Evolutionary conservation across 2,888 invertebrate species (phyloP).

Genomic region (Corythucha ciliata): DNA sequence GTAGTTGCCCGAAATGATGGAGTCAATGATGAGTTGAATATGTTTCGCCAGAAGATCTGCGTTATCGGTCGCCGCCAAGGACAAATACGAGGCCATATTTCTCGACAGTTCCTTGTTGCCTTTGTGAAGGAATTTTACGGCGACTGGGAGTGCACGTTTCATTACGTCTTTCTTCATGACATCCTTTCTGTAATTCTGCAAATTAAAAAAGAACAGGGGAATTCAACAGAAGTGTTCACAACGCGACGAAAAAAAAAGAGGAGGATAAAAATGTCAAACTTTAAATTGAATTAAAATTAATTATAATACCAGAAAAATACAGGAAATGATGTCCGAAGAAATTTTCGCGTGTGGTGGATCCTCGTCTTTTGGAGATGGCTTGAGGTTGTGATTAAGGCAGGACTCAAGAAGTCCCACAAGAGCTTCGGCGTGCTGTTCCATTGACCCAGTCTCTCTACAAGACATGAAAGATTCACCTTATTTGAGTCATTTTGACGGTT

Average conservation of each 20-base stretch:
- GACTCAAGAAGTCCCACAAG: conserved; percentile 77
- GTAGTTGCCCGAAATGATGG: conserved; percentile 82
- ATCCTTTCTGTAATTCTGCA: conserved; percentile 61
- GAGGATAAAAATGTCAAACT: background rate
- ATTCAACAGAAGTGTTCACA: background rate
- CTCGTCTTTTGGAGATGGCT: conserved; percentile 65
- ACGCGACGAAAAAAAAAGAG: background rate
- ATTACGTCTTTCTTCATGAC: conserved; percentile 63
- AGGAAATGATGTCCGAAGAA: conserved; percentile 87
- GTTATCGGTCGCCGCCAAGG: conserved; percentile 84
- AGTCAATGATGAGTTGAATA: conserved; percentile 81
- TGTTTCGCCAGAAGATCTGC: conserved; percentile 75
- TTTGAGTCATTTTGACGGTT: background rate
- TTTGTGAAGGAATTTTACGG: conserved; percentile 83
- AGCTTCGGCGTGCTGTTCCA: conserved; percentile 75
- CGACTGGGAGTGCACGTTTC: conserved; percentile 77
- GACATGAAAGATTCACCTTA: conserved; percentile 5
- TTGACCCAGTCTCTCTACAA: conserved; percentile 66
- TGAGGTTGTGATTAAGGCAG: conserved; percentile 79
- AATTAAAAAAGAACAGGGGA: conserved; percentile 31
- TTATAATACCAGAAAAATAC: conserved; percentile 70
- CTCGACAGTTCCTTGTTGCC: conserved; percentile 81
- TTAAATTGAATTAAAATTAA: background rate
- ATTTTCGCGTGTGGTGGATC: conserved; percentile 96
- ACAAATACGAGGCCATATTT: conserved; percentile 84